A percentile compares a stretch with the other conserved stretches of the same genome.
These are phyloP conservation scores for Pteropus rufus DNA, from an alignment of 2,797 vertebrate species.

Conservation along the genomic window DNA sequence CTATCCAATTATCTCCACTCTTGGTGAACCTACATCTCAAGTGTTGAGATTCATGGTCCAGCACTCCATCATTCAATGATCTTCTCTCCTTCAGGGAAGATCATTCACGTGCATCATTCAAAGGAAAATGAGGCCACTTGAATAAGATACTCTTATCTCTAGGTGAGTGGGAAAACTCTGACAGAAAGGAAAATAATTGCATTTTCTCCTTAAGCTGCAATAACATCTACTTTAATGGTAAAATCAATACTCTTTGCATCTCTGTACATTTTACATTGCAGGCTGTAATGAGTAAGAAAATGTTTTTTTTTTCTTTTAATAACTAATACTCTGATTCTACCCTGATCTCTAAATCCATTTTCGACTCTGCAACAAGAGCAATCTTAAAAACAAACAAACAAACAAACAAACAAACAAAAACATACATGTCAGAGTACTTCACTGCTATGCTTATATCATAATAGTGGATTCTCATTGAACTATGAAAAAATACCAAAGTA, in stretches of 20 bases:
- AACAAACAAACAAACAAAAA: too few species aligned
- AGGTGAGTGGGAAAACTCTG: conserved; percentile 33
- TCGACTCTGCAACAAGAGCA: too few species aligned
- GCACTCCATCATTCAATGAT: too few species aligned
- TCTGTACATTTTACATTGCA: conserved; percentile 34
- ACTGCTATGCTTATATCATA: too few species aligned
- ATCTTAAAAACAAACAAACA: too few species aligned
- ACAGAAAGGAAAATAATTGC: conserved; percentile 62
- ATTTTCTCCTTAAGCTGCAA: conserved; percentile 36
- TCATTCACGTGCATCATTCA: background rate
- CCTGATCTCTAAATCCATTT: too few species aligned
- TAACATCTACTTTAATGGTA: conserved; percentile 43
- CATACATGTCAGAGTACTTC: too few species aligned
- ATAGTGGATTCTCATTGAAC: too few species aligned
- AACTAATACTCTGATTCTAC: conserved; percentile 57
- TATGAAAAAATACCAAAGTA: too few species aligned
- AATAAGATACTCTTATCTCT: conserved; percentile 16
- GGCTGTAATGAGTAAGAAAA: conserved; percentile 67
- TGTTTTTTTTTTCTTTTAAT: conserved; percentile 60
- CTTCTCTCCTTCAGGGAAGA: background rate
- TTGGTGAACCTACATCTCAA: background rate
- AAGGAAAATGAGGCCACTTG: conserved; percentile 15
- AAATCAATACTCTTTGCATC: conserved; percentile 55
- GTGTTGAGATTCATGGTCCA: too few species aligned
- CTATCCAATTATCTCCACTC: conserved; percentile 17